Evolutionary conservation across 2,113 vertebrate species (phyloP), one percentile per base, ranked within the genome.

Genomic region (Leucopternis melanops): DNA sequence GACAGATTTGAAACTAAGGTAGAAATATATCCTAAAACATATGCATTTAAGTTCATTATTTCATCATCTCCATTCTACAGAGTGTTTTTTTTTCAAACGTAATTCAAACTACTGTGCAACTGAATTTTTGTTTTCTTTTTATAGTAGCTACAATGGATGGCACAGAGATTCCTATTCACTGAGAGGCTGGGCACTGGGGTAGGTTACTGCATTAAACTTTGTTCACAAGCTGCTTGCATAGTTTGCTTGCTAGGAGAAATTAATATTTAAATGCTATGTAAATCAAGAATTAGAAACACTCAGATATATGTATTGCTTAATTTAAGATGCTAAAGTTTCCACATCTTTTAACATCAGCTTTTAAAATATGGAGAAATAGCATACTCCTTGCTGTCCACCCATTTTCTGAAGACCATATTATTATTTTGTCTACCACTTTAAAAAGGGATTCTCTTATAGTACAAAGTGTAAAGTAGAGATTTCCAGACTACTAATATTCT

Each of bases 71-170:
- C 8, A 34, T 6, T 52, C 47, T 57, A 54, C 9, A 58, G 21
- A 34, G 9, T 38, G 11, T 5, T 55, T 32, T 36, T 82, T 83
- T 45, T 5, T 38, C 38, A 75, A 73, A 52, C 5, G 0, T 36
- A 61, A 66, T 40, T 80, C 16, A 44, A 92, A 69, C 38, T 63
- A 16, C 10, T 62, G 15, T 22, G 6, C 61, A 85, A 73, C 45
- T 92, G 42, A 19, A 17, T 31, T 80, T 94, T 80, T 10, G 4
- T 81, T 74, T 94, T 87, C 29, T 90, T 90, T 71, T 94, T 89
- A 82, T 69, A 99, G 99, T 94, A 98, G 92, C 69, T 99, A 99
- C 92, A 99, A 96, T 75, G 99, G 99, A 63, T 99, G 99, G 99
- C 98, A 99, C 96, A 98, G 99, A 94, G 99, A 99, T 86, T 97